Evolutionary conservation across 2,888 invertebrate species (phyloP).

Genomic region (Stratiomys singularior): DNA sequence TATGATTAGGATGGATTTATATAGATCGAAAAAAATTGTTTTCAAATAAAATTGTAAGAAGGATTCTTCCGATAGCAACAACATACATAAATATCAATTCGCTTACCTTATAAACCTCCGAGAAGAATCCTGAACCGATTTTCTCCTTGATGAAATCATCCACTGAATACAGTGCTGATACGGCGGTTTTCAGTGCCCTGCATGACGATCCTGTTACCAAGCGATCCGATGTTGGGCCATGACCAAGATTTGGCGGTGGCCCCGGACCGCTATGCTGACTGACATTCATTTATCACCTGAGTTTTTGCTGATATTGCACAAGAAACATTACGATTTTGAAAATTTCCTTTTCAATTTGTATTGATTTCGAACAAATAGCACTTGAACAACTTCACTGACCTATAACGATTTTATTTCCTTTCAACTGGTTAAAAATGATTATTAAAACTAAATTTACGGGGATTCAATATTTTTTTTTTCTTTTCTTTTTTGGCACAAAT

Average conservation of each 20-base stretch:
- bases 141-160: constrained; percentile 95
- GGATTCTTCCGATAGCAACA: too few species aligned
- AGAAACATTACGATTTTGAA: constrained; percentile 33
- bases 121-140: constrained; percentile 96
- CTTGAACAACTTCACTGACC: too few species aligned
- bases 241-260: constrained; percentile 60
- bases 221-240: constrained; percentile 66
- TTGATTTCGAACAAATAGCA: too few species aligned
- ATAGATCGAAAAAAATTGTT: too few species aligned
- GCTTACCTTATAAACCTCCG: constrained; percentile 96
- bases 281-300: constrained; percentile 65
- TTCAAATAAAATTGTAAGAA: too few species aligned
- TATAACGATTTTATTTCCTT: background rate
- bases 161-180: constrained; percentile 88
- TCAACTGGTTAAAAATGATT: background rate
- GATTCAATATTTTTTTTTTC: background rate
- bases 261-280: constrained; percentile 66
- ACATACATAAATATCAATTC: background rate
- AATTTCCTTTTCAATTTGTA: too few species aligned
- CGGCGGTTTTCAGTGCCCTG: constrained; percentile 89
- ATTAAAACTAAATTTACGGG: too few species aligned
- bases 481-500: constrained; percentile 13
- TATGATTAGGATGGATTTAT: too few species aligned
- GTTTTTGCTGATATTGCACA: constrained; percentile 33
- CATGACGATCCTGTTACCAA: constrained; percentile 82